These are phyloP conservation scores for Dromococcyx pavoninus DNA, from an alignment of 2,797 vertebrate species.

Conservation along the genomic window DNA sequence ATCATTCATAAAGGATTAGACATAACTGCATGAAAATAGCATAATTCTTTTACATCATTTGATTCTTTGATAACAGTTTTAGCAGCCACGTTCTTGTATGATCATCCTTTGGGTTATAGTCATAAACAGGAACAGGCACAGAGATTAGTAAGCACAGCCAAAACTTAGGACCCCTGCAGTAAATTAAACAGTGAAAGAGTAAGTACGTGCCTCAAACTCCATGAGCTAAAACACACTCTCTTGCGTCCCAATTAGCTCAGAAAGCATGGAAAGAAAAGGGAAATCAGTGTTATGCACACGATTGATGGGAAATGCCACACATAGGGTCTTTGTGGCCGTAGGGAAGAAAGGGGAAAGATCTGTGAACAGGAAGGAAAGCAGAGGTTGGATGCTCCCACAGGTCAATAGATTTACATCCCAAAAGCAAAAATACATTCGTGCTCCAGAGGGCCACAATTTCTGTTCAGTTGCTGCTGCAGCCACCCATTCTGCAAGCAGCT, in stretches of 20 bases:
- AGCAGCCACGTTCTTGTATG: background rate
- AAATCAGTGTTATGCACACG: background rate
- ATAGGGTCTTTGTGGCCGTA: background rate
- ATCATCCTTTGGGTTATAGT: background rate
- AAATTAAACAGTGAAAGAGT: background rate
- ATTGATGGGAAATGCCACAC: background rate
- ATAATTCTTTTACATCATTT: background rate
- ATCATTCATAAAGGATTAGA: background rate
- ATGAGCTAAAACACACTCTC: background rate
- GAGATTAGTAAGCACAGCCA: background rate
- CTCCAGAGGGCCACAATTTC: background rate
- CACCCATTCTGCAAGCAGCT: fast-evolving
- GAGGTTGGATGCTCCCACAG: background rate
- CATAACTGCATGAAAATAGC: background rate
- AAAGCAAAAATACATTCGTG: background rate
- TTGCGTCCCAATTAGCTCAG: conserved; percentile 25
- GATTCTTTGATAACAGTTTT: background rate
- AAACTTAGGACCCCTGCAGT: background rate
- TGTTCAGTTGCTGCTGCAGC: background rate
- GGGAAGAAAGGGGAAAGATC: background rate
- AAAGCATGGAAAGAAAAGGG: background rate
- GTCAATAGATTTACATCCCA: background rate
- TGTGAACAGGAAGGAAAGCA: background rate
- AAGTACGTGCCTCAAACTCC: background rate
- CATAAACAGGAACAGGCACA: background rate